These are phyloP conservation scores for Stenoptilia bipunctidactyla DNA, from an alignment of 2,888 invertebrate species.

Conservation along the genomic window DNA sequence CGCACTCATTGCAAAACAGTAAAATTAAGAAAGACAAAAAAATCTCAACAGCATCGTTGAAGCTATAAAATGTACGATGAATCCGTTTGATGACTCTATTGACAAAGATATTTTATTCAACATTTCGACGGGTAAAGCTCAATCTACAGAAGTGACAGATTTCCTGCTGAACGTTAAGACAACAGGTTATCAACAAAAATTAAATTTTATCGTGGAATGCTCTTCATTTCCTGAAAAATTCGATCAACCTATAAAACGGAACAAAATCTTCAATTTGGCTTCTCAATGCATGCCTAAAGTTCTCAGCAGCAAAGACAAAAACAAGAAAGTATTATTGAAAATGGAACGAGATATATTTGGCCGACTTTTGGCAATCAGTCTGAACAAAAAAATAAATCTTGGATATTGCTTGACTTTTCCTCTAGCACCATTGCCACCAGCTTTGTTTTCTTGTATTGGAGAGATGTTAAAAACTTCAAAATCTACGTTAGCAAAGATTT, in stretches of 20 bases:
- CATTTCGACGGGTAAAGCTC: constrained; percentile 22
- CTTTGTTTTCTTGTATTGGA: constrained; percentile 8
- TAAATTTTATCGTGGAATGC: constrained; percentile 21
- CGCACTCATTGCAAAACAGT: constrained; percentile 14
- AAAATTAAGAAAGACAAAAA: constrained; percentile 17
- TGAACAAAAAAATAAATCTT: constrained; percentile 24
- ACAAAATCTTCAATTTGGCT: constrained; percentile 23
- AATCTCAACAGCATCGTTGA: constrained; percentile 16
- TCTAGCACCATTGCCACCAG: constrained; percentile 14
- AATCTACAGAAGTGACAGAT: constrained; percentile 21
- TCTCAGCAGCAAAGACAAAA: constrained; percentile 17
- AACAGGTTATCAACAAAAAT: constrained; percentile 17
- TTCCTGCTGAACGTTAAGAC: constrained; percentile 22
- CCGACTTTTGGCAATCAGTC: constrained; percentile 20
- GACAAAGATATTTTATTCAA: constrained; percentile 22
- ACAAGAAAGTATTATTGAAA: constrained; percentile 20
- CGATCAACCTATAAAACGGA: constrained; percentile 16
- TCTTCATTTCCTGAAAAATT: constrained; percentile 18
- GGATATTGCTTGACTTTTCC: constrained; percentile 23
- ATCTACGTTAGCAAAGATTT: constrained; percentile 13
- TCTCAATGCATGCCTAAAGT: constrained; percentile 16
- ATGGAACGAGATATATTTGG: constrained; percentile 23
- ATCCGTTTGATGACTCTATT: constrained; percentile 15
- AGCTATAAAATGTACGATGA: constrained; percentile 14
- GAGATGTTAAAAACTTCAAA: constrained; percentile 15